A percentile compares a stretch with the other conserved stretches of the same genome.
Conservation (phyloP, 2,113 vertebrate species). For the Lampris incognitus region DNA sequence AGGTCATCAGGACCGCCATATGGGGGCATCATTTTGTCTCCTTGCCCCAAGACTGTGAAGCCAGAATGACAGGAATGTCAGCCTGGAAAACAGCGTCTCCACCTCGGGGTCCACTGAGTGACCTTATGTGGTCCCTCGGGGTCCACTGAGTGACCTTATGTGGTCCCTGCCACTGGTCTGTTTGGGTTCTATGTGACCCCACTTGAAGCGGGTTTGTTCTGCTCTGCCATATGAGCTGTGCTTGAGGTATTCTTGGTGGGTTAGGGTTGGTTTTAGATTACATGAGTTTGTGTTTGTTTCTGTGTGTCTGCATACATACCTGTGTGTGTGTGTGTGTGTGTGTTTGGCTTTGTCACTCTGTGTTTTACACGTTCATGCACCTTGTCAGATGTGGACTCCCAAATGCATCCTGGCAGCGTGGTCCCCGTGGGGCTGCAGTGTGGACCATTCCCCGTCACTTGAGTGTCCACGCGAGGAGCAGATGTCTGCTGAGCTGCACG, state of each 20-base stretch:
- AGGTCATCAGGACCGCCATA: conserved; percentile 14
- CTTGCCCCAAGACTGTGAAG: conserved; percentile 15
- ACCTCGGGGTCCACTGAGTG: conserved; percentile 24
- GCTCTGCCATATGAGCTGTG: too few species aligned
- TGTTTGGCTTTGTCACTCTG: neutral
- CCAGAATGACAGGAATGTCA: conserved; percentile 58
- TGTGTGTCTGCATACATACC: neutral
- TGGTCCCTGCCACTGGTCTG: neutral
- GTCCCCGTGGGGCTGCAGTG: conserved; percentile 19
- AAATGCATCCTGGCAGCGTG: conserved; percentile 44
- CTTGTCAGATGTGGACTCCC: conserved; percentile 30
- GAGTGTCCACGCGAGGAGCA: conserved; percentile 21
- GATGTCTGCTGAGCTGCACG: conserved; percentile 39
- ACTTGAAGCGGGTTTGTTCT: too few species aligned
- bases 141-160: conserved; percentile 21
- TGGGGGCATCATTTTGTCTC: conserved; percentile 27
- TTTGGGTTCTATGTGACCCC: too few species aligned
- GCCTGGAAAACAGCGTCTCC: conserved; percentile 23
- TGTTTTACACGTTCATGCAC: conserved; percentile 12
- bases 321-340: conserved; percentile 13
- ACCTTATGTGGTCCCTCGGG: conserved; percentile 12
- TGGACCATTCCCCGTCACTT: conserved; percentile 23
- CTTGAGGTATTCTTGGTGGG: neutral
- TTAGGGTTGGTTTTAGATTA: neutral
- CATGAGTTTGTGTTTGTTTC: neutral